Evolutionary conservation across 37 sponge, comb jelly and placozoan species (phyloP), one percentile per base, ranked within the genome.

Genomic region (Cladorhizidae sp.): DNA sequence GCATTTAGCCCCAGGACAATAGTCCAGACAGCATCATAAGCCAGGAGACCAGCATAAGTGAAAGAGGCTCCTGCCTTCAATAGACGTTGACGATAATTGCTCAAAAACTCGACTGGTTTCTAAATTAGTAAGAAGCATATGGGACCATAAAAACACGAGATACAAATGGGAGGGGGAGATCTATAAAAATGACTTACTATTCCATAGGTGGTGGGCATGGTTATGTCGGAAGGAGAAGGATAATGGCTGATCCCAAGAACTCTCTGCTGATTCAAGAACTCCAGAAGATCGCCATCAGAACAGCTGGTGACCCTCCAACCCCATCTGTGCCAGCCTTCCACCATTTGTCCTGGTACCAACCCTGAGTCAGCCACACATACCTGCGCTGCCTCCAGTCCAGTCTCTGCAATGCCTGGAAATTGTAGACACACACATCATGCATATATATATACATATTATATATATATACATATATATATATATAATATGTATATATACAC

Each of bases 281-380:
- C 14, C 2, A 15, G 28, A 28, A 72, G 61, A 9, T 57, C 25
- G 3, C 23, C 67, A 39, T n/a, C 51, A 35, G 17, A 31, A 63
- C 62, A 73, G 32, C 52, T 57, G 22, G 39, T 17, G 49, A 11
- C 64, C 3, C 29, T 25, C 17, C 25, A 5, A 15, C 25, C 12
- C 6, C 25, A 7, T 29, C 29, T 17, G n/a, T n/a, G n/a, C n/a
- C n/a, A n/a, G 35, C 39, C 7, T 3, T 62, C 74, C 73, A 82
- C 83, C 83, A 82, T 40, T 26, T 31, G 28, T 73, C 62, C 7
- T 11, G 22, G 43, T 82, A 82, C 83, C 83, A 82, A 20, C 83
- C 83, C 40, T 52, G 76, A 17, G 26, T 61, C 32, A 76, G 14
- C 76, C 76, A 76, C 39, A 76, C 76, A 58, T 76, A 76, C 40